Evolutionary conservation across 2,113 vertebrate genomes (phyloP).

Genomic region (Tyto alba): DNA sequence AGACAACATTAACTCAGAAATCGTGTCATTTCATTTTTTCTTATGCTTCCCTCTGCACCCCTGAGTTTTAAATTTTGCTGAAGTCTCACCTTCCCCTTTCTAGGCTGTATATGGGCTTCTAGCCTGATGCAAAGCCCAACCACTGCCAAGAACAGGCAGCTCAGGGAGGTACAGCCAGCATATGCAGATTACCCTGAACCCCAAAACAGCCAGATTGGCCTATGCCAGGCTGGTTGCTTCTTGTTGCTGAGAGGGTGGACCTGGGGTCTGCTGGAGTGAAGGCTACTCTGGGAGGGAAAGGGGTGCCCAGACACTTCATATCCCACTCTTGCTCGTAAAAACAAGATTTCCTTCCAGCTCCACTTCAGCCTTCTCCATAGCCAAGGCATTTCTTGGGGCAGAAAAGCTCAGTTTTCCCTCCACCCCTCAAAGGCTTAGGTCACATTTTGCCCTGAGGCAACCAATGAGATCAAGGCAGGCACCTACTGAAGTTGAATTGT

Average conservation of each 20-base stretch:
- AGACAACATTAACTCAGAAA: neutral
- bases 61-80: neutral
- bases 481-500: neutral
- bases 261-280: neutral
- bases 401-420: neutral
- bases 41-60: neutral
- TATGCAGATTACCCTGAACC: neutral
- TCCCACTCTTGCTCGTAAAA: neutral
- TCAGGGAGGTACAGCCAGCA: neutral
- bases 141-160: neutral
- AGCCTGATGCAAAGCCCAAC: neutral
- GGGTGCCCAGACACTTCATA: neutral
- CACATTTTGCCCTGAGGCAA: neutral
- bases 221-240: neutral
- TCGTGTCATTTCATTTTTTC: neutral
- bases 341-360: neutral
- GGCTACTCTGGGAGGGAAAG: neutral
- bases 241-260: accelerated
- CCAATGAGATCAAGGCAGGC: neutral
- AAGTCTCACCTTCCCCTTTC: neutral
- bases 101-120: neutral
- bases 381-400: neutral
- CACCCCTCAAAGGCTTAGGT: neutral
- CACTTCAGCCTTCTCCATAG: neutral
- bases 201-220: neutral